Conservation (phyloP, 1,140 invertebrate genomes). For the Vanessa tameamea region DNA sequence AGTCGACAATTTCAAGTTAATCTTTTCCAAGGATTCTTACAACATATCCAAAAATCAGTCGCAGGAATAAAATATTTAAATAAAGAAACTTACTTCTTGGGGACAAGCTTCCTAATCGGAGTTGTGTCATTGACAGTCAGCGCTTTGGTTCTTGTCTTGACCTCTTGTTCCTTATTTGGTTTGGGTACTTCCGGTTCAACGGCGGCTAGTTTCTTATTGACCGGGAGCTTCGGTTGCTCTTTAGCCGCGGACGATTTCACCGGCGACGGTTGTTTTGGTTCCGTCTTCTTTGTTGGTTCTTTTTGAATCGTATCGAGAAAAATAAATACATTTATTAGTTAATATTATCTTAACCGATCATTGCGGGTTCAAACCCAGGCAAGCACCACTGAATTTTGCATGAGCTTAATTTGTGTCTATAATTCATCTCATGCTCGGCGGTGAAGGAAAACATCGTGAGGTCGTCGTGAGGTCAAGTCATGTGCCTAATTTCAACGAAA, state of each 20-base stretch:
- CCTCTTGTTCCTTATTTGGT: neutral
- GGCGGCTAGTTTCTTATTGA: neutral
- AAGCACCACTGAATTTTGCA: too few relatives aligned
- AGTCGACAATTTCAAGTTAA: too few relatives aligned
- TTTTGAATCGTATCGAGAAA: neutral
- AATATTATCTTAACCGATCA: too few relatives aligned
- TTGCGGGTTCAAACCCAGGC: too few relatives aligned
- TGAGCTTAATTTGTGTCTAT: too few relatives aligned
- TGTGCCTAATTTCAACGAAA: too few relatives aligned
- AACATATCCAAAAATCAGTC: too few relatives aligned
- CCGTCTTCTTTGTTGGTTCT: neutral
- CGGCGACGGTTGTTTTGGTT: conserved; percentile 11
- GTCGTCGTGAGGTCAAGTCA: too few relatives aligned
- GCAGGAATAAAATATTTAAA: conserved; percentile 3
- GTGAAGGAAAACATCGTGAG: too few relatives aligned
- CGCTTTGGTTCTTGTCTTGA: conserved; percentile 22
- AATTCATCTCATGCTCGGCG: too few relatives aligned
- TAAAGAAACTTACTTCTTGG: conserved; percentile 40
- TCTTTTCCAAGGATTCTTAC: too few relatives aligned
- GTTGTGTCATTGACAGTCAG: neutral
- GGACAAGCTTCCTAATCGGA: conserved; percentile 14
- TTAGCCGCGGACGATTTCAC: neutral
- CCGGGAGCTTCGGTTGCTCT: neutral
- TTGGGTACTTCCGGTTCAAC: neutral
- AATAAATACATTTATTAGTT: too few relatives aligned